Evolutionary conservation across 2,113 vertebrate genomes (phyloP).

Genomic region (Puffinus mauretanicus): DNA sequence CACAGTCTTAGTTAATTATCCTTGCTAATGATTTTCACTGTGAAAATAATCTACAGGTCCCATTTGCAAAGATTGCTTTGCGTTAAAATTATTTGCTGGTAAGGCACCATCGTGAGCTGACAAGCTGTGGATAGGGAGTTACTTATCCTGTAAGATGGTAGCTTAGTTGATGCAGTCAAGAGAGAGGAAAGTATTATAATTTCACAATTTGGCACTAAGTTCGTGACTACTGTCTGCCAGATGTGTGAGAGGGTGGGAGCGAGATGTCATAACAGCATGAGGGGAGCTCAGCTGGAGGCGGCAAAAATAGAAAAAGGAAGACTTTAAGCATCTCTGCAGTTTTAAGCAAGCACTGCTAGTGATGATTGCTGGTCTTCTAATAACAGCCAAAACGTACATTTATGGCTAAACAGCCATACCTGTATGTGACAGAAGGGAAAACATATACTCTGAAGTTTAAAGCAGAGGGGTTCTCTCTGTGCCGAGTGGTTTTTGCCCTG

Average conservation of each 20-base stretch:
- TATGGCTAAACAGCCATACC: background rate
- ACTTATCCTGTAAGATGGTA: background rate
- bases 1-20: constrained; percentile 71
- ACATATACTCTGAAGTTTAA: background rate
- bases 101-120: constrained; percentile 27
- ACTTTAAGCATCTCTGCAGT: background rate
- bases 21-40: constrained; percentile 68
- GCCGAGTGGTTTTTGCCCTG: background rate
- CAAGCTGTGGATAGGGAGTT: background rate
- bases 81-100: constrained; percentile 36
- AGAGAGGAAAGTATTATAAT: background rate
- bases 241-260: background rate
- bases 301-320: background rate
- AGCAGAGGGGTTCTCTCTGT: background rate
- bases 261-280: background rate
- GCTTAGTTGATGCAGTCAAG: constrained; percentile 3
- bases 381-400: background rate
- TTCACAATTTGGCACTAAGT: background rate
- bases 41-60: constrained; percentile 56
- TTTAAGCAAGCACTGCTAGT: background rate
- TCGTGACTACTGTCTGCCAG: constrained; percentile 18
- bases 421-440: background rate
- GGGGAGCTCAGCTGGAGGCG: background rate
- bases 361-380: background rate
- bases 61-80: constrained; percentile 51